Conservation (phyloP, 1,140 invertebrate genomes). For the Hylaeus volcanicus region DNA sequence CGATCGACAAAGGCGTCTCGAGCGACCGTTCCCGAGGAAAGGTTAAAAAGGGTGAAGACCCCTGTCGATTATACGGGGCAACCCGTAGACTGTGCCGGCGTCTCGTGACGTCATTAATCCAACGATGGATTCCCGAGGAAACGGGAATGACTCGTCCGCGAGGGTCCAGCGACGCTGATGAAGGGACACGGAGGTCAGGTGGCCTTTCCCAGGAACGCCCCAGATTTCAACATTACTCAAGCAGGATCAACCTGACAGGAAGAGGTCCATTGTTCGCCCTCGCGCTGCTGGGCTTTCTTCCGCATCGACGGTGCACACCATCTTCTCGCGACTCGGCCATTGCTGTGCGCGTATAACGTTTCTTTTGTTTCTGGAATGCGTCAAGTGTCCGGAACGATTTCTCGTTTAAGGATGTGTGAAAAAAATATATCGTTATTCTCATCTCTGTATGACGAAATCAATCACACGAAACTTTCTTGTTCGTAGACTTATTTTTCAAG, state of each 20-base stretch:
- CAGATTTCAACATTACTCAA: constrained; percentile 82
- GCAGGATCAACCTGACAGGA: constrained; percentile 78
- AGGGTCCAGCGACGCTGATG: constrained; percentile 53
- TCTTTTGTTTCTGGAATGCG: constrained; percentile 11
- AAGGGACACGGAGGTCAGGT: constrained; percentile 71
- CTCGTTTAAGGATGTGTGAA: too few species aligned
- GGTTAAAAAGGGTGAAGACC: constrained; percentile 20
- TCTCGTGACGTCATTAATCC: constrained; percentile 49
- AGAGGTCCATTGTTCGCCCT: constrained; percentile 74
- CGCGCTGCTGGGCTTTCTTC: constrained; percentile 66
- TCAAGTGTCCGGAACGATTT: constrained; percentile 10
- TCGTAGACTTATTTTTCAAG: too few species aligned
- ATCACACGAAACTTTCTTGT: too few species aligned
- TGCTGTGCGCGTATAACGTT: constrained; percentile 16
- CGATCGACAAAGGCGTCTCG: not conserved
- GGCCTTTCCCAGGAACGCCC: constrained; percentile 78
- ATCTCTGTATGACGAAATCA: too few species aligned
- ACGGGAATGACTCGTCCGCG: constrained; percentile 54
- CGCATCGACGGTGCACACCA: constrained; percentile 59
- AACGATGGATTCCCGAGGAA: constrained; percentile 40
- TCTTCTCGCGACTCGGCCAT: constrained; percentile 39
- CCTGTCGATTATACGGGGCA: not conserved
- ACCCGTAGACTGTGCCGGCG: not conserved
- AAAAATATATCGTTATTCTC: too few species aligned
- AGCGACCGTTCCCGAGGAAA: not conserved